A percentile compares a stretch with the other conserved stretches of the same genome.
phyloP scores from a whole-genome alignment of 2,888 invertebrate species.

The Cetonia aurata region DNA sequence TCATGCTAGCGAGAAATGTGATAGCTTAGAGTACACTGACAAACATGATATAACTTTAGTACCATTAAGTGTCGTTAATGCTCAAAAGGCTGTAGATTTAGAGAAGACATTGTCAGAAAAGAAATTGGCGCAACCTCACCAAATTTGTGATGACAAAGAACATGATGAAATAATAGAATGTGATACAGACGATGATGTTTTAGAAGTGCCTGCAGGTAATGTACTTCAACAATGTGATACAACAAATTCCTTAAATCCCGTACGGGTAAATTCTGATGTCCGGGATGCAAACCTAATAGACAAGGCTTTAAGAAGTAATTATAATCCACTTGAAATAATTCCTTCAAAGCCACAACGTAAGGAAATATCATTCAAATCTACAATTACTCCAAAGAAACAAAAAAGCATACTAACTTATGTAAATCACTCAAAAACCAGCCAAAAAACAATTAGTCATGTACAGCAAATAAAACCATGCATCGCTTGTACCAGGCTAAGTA shows the following conservation, averaged over 20 bases:
- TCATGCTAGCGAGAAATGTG: not conserved
- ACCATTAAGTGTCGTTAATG: not conserved
- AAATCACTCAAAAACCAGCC: conserved; percentile 4
- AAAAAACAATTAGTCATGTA: not conserved
- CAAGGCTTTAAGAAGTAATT: conserved; percentile 53
- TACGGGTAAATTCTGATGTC: conserved; percentile 14
- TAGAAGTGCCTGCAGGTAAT: not conserved
- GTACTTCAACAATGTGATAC: not conserved
- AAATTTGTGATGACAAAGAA: not conserved
- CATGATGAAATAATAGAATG: not conserved
- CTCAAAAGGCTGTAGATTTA: not conserved
- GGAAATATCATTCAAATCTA: conserved; percentile 37
- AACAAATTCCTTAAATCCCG: conserved; percentile 7
- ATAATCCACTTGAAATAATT: conserved; percentile 56
- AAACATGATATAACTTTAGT: conserved; percentile 14
- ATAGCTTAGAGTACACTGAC: not conserved
- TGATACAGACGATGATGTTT: too few species aligned
- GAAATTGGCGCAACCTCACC: not conserved
- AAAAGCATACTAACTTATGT: conserved; percentile 61
- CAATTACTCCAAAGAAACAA: conserved; percentile 59
- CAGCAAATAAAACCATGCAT: conserved; percentile 56
- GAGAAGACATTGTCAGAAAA: conserved; percentile 11
- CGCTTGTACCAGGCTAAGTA: conserved; percentile 58
- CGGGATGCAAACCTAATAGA: conserved; percentile 52
- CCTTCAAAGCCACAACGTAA: conserved; percentile 46